Conservation (phyloP, 2,888 invertebrate genomes). For the Muschampia plurimacula region DNA sequence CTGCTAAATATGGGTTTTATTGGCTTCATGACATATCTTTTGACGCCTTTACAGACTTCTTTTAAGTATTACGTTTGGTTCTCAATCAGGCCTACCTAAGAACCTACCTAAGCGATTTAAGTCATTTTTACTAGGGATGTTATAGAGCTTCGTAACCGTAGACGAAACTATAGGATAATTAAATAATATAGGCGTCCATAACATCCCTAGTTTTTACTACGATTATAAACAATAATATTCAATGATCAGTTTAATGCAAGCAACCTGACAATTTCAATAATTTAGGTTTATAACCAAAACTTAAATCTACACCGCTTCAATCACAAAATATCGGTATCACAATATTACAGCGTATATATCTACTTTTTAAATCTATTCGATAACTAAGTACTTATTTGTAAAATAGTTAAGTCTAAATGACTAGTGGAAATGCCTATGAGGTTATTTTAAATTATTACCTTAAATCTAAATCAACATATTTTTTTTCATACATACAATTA, state of each 20-base stretch:
- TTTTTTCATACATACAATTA: no score
- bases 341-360: conserved; percentile 45
- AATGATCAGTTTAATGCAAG: background rate
- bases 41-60: no score
- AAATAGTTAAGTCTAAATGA: background rate
- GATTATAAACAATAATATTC: background rate
- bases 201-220: background rate
- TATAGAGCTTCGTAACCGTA: no score
- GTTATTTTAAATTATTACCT: background rate
- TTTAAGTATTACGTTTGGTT: no score
- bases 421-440: background rate
- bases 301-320: conserved; percentile 54
- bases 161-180: no score
- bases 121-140: no score
- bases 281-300: conserved; percentile 62
- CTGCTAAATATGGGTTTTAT: no score
- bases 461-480: background rate
- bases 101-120: no score
- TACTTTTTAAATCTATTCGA: conserved; percentile 45
- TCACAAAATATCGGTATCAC: conserved; percentile 58
- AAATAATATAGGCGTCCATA: no score
- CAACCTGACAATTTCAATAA: conserved; percentile 33
- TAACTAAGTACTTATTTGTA: background rate
- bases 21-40: no score
- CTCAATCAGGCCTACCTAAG: no score